Base-by-base conservation (phyloP, 2,888 invertebrate species). In the Petrolisthes manimaculis region DNA sequence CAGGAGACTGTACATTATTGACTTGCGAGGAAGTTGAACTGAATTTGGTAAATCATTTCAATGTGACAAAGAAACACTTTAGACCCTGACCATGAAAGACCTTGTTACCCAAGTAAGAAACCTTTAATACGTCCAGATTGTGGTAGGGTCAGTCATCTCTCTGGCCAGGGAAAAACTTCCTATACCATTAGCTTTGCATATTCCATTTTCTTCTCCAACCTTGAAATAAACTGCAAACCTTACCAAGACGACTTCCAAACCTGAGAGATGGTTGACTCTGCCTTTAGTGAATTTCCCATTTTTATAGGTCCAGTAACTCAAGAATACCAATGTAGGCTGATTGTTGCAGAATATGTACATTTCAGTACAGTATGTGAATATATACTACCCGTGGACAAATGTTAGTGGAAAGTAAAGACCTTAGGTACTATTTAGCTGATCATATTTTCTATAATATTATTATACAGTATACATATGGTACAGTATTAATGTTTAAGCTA, bases 121-220 rank as follows among this genome's bases (percentile, higher is more conserved):
- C 61, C 56, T 67, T n/a, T 78, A 84, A 86, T 67, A 86, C 86
- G 86, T 86, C 86, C 86, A 83, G n/a, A 51, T 54, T 83, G 83
- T 83, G 81, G 81, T 67, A 77, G 12, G n/a, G 56, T 86, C 83
- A 86, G 61, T 81, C 75, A 75, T 67, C 71, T 71, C n/a, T 86
- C 24, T 54, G 24, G 37, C 21, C 53, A 75, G 61, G 53, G 56
- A 71, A 78, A 5, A 51, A 53, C 37, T 53, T 12, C 24, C 77
- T 83, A 71, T 71, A n/a, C 61, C 1, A 54, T 37, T 55, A 56
- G 75, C 53, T 75, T 21, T 56, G 55, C 61, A 81, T 86, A 81
- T 85, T 79, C 78, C 55, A 79, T 37, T 75, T 67, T 18, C 37
- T 79, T n/a, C 21, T 56, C n/a, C 37, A 84, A 8, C 78, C 24